Evolutionary conservation across 1,140 invertebrate species (phyloP), one percentile per base, ranked within the genome.

Genomic region (Heliconius congener): DNA sequence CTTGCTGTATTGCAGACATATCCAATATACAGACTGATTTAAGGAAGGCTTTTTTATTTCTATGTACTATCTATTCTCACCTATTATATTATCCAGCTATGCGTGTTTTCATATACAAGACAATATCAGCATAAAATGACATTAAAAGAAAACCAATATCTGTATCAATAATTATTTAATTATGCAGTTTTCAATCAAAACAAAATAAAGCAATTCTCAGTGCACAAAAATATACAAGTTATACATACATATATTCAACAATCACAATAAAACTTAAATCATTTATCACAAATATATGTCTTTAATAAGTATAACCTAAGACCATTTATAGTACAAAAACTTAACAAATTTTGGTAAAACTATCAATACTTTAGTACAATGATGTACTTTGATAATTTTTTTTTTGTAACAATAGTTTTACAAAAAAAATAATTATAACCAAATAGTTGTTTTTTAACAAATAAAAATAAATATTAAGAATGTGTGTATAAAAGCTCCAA

Each of bases 1-100:
- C 92, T 94, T 93, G 93, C 93, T 94, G 93, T 94, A 94, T 94
- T 95, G 93, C 94, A 95, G 93, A 95, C 94, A 95, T 95, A 95
- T 95, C 94, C 94, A 95, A 93, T 94, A 95, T 95, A 95, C 94
- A 95, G 94, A 95, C 94, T 95, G 94, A 95, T 95, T 94, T 93
- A 94, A 93, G 74, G 82, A 78, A 77, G 75, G 57, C 50, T 76
- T 76, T 81, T 81, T 81, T 74, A 81, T 81, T 81, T 81, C 16
- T 66, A 42, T 72, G 30, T 8, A 30, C 3, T 3, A 27, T 66
- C 3, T 3, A 27, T 66, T 27, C 3, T 13, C 27, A 66, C 60
- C 23, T 1, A 16, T 11, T 66, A 27, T 13, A 9, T n/a, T 60
- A 60, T 60, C 57, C 11, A 60, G 6, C n/a, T 60, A 27, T 27